Base-by-base conservation (phyloP, 2,888 invertebrate genomes). In the Cheilosia scutellata region DNA sequence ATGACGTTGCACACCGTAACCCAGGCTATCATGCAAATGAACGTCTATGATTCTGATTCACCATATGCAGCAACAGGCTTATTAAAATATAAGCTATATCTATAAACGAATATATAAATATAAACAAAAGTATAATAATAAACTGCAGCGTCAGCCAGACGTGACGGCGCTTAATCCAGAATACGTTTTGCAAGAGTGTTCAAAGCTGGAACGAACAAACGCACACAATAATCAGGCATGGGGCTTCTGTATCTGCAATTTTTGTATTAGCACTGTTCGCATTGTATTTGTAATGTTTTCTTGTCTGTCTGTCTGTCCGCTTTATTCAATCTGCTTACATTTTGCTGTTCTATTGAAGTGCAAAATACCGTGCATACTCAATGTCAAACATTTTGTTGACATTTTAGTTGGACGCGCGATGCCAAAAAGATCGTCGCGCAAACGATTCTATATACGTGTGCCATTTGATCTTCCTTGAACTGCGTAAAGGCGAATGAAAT, bases 111-210 rank as follows among this genome's bases (percentile, higher is more conserved):
- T n/a, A 47, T 55, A 76, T 49, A 83, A 68, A 70, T 63, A 75
- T 78, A 78, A 79, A 65, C 51, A 84, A 84, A 66, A 75, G 58
- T 42, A 71, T 51, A 84, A 79, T 77, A 82, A 78, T 79, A 84
- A 86, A 87, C 80, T 78, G 76, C 87, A 88, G 68, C 83, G 88
- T 88, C 87, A 88, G 80, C 87, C 87, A 88, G 89, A 88, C 89
- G 89, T 89, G 88, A 88, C 88, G 89, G 89, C 89, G 89, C 88
- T 88, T 84, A 77, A 80, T 82, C 80, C 80, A 79, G 87, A 80
- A 83, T 74, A 63, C 68, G 65, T 72, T 78, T 79, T 60, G 79
- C 84, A 70, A 74, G 20, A 68, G 49, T 57, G n/a, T 68, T 68
- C 47, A 63, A 65, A 57, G 44, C 65, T 79, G 74, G 75, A 72